Base-by-base conservation (phyloP, 1,140 invertebrate genomes). In the Ceratosolen solmsi region DNA sequence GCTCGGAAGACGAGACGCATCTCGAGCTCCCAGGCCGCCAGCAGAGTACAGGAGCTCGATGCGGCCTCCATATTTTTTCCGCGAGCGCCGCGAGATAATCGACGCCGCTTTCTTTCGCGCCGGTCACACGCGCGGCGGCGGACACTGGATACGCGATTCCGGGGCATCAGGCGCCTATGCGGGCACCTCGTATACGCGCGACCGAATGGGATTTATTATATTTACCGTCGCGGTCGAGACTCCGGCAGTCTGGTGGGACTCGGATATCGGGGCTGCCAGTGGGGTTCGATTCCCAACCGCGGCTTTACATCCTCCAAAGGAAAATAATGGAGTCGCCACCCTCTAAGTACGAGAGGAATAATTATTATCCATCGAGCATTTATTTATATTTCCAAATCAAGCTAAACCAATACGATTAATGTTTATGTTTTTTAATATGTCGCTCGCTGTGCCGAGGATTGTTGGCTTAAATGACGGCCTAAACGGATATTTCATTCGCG, bases 21-120 rank as follows among this genome's bases (percentile, higher is more conserved):
- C 91, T 92, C 91, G 86, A 89, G 78, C 41, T 87, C 72, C 84
- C 88, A 89, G 91, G 90, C 84, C 71, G 38, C n/a, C 88, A 92
- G 87, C 82, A 60, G 11, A 22, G 13, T 2, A 4, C 83, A 90
- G 82, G 91, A 91, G 89, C 86, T 60, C 36, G 25, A 20, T 20
- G 7, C 1, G 13, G 63, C 63, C 33, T 3, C 30, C 15, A 22
- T 30, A 1, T 72, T 72, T 72, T 49, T 46, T 49, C 38, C 68
- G 65, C 58, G 60, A n/a, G 15, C 17, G 51, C 11, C 51, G 51
- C 60, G 30, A 65, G 60, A 65, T 65, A 65, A 36, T 65, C 60
- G 46, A 46, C 60, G 17, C 49, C 49, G 1, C 65, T 72, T 27
- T 79, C 41, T 80, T 30, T 58, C 22, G 8, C 20, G 68, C 51